A percentile compares a stretch with the other conserved stretches of the same genome.
Conservation (phyloP, 2,888 invertebrate genomes). For the Dicyrtoma fusca region DNA sequence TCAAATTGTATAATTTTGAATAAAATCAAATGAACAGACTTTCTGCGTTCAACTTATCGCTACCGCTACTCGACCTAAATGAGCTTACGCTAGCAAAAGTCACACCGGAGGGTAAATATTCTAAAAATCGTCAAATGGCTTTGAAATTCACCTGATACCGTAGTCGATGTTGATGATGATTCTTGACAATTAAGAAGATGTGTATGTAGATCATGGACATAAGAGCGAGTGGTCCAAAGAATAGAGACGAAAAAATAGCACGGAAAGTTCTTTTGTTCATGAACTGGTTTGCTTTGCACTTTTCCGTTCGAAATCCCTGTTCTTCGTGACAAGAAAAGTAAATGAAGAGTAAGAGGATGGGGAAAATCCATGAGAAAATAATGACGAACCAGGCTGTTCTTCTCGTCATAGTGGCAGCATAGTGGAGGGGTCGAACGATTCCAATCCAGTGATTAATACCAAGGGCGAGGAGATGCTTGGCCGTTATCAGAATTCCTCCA, state of each 20-base stretch:
- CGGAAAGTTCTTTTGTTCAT: conserved; percentile 62
- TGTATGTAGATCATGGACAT: conserved; percentile 68
- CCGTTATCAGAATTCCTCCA: conserved; percentile 63
- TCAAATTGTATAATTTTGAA: no score
- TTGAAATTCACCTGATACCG: conserved; percentile 59
- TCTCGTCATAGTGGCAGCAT: conserved; percentile 66
- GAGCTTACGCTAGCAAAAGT: no score
- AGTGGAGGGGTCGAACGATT: conserved; percentile 67
- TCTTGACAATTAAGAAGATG: conserved; percentile 66
- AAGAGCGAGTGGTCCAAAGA: conserved; percentile 65
- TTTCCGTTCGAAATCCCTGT: conserved; percentile 60
- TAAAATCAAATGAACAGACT: no score
- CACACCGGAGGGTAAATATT: no score
- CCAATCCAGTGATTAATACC: conserved; percentile 72
- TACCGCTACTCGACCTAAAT: no score
- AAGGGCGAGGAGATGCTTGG: conserved; percentile 67
- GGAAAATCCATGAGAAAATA: conserved; percentile 65
- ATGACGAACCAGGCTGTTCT: conserved; percentile 63
- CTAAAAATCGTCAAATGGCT: no score
- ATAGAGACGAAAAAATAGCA: conserved; percentile 63
- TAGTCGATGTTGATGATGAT: conserved; percentile 63
- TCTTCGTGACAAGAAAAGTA: conserved; percentile 63
- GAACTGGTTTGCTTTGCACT: conserved; percentile 51
- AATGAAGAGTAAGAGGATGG: conserved; percentile 63
- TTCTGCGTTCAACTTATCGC: no score